Conservation (phyloP, 2,797 vertebrate genomes). For the Arnoldichthys spilopterus region DNA sequence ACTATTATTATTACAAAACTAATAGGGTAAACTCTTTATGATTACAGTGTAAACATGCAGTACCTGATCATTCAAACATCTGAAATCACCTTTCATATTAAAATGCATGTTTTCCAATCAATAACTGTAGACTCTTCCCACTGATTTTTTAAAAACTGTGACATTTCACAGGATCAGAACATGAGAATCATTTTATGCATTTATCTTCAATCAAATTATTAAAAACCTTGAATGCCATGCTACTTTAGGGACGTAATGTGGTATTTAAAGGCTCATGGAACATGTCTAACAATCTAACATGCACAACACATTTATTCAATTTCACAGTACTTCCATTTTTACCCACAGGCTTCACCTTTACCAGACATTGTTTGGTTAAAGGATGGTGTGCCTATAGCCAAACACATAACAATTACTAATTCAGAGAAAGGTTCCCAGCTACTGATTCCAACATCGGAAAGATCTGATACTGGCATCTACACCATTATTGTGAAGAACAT, state of each 20-base stretch:
- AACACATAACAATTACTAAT: constrained; percentile 75
- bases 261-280: background rate
- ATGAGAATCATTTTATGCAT: too few relatives aligned
- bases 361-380: constrained; percentile 87
- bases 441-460: constrained; percentile 81
- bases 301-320: background rate
- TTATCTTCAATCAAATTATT: too few relatives aligned
- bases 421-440: constrained; percentile 80
- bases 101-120: background rate
- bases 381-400: constrained; percentile 77
- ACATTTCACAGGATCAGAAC: too few relatives aligned
- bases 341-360: constrained; percentile 82
- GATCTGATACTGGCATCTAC: constrained; percentile 82
- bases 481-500: constrained; percentile 77
- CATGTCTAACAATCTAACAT: background rate
- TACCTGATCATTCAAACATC: background rate
- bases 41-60: background rate
- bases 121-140: background rate
- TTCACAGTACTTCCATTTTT: background rate
- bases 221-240: too few relatives aligned
- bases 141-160: background rate
- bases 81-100: background rate
- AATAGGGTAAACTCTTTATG: too few relatives aligned
- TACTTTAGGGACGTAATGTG: background rate
- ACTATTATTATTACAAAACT: background rate